A percentile compares a stretch with the other conserved stretches of the same genome.
phyloP scores from a whole-genome alignment of 2,888 invertebrate species.

The Caenorhabditis sp. region DNA sequence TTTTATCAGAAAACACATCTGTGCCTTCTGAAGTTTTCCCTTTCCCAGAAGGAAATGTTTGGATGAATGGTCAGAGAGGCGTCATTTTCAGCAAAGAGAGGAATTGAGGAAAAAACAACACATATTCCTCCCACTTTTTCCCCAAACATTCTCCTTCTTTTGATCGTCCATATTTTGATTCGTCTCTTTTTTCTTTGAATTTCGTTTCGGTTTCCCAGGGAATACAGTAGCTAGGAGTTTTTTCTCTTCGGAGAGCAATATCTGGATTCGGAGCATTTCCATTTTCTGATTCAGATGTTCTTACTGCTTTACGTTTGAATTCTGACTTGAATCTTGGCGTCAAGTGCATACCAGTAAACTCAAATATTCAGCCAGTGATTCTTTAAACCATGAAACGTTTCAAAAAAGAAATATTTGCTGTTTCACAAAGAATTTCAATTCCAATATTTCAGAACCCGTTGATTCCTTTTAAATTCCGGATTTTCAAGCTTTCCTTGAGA shows the following conservation, averaged over 20 bases:
- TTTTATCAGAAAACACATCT: constrained; percentile 17
- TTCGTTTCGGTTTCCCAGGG: constrained; percentile 14
- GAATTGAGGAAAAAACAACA: constrained; percentile 29
- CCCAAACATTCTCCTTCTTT: constrained; percentile 31
- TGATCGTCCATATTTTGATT: constrained; percentile 16
- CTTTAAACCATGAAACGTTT: too few relatives aligned
- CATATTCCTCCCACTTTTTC: constrained; percentile 14
- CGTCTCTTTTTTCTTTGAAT: not conserved
- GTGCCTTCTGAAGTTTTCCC: constrained; percentile 11
- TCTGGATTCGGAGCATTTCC: too few relatives aligned
- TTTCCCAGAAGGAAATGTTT: constrained; percentile 9
- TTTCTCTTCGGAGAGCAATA: not conserved
- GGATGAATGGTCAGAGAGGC: constrained; percentile 32
- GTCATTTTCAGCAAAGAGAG: constrained; percentile 32
- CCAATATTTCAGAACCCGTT: too few relatives aligned
- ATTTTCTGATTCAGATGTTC: too few relatives aligned
- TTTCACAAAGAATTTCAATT: too few relatives aligned
- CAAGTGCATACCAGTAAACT: too few relatives aligned
- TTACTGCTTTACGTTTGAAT: too few relatives aligned
- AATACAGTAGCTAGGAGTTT: constrained; percentile 8
- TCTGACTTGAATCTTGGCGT: too few relatives aligned
- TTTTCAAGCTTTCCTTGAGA: too few relatives aligned
- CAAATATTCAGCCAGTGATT: too few relatives aligned
- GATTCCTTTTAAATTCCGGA: too few relatives aligned
- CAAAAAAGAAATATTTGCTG: too few relatives aligned